Base-by-base conservation (phyloP, 1,140 invertebrate species). In the Eufriesea mexicana region DNA sequence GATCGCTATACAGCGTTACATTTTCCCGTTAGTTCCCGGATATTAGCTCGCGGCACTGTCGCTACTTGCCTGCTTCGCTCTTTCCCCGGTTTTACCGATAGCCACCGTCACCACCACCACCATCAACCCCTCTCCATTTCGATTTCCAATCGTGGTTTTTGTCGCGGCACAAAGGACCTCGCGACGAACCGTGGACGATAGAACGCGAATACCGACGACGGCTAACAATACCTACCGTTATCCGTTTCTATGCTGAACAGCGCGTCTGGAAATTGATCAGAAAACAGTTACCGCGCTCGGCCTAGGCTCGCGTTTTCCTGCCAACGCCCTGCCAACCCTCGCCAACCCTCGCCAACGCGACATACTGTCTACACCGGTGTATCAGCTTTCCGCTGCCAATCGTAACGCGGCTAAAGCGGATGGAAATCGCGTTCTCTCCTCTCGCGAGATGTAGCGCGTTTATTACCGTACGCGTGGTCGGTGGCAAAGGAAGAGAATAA, bases 71-170 rank as follows among this genome's bases (percentile, higher is more conserved):
- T 6, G 35, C 9, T 12, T 45, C 62, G 23, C 45, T 73, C 78
- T 71, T 70, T 62, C 57, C 55, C 45, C 35, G 35, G 12, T 70
- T 75, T 75, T 18, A 42, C 61, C 71, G 62, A 74, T 73, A 62
- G n/a, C n/a, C n/a, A n/a, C n/a, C n/a, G n/a, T n/a, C n/a, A n/a
- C n/a, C n/a, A n/a, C n/a, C n/a, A n/a, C n/a, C n/a, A n/a, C n/a
- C n/a, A n/a, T n/a, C n/a, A n/a, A n/a, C 35, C 54, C 18, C 54
- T 55, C 81, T 70, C 55, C 54, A 64, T 83, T 83, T 83, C 81
- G 81, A 83, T 82, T 82, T 82, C 79, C 79, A 76, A 82, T 76
- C 72, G 79, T 57, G 72, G 23, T 71, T 78, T 70, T 83, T 83
- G 74, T 78, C 75, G 12, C 25, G 18, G 81, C 18, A 83, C 81